phyloP scores from a whole-genome alignment of 2,113 vertebrate species.

The Alethe castanea region DNA sequence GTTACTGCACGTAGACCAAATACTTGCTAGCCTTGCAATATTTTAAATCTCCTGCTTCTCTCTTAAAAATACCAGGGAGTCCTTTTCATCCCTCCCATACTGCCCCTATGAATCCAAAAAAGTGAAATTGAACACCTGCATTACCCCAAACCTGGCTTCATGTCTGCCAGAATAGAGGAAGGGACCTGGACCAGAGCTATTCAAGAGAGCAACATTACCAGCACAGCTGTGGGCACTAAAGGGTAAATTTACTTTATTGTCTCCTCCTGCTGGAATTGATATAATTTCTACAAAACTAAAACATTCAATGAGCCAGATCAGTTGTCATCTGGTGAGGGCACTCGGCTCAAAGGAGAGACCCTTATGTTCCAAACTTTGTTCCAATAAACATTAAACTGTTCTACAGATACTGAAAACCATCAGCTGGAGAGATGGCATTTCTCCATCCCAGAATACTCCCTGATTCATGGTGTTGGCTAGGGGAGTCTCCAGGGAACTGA shows the following conservation, averaged over 20 bases:
- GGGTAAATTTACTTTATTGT: slow-evolving; percentile 1
- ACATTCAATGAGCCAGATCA: slow-evolving; percentile 26
- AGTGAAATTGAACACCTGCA: background rate
- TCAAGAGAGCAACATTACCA: background rate
- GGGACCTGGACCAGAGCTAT: background rate
- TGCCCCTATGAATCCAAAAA: background rate
- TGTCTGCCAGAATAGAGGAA: background rate
- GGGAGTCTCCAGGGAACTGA: background rate
- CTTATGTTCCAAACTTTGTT: slow-evolving; percentile 46
- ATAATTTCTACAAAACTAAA: slow-evolving; percentile 38
- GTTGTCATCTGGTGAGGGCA: slow-evolving; percentile 50
- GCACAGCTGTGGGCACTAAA: background rate
- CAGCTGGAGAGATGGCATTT: background rate
- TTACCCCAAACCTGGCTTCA: background rate
- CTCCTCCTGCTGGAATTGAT: background rate
- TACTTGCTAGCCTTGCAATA: background rate
- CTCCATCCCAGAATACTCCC: background rate
- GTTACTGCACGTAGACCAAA: background rate
- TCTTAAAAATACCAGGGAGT: background rate
- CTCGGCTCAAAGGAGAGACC: background rate
- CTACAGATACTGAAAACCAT: slow-evolving; percentile 19
- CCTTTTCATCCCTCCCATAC: accelerated
- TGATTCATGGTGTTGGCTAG: background rate
- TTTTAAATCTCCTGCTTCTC: background rate
- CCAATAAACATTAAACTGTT: slow-evolving; percentile 42